phyloP scores from a whole-genome alignment of 2,113 vertebrate species.

The Nibea coibor region DNA sequence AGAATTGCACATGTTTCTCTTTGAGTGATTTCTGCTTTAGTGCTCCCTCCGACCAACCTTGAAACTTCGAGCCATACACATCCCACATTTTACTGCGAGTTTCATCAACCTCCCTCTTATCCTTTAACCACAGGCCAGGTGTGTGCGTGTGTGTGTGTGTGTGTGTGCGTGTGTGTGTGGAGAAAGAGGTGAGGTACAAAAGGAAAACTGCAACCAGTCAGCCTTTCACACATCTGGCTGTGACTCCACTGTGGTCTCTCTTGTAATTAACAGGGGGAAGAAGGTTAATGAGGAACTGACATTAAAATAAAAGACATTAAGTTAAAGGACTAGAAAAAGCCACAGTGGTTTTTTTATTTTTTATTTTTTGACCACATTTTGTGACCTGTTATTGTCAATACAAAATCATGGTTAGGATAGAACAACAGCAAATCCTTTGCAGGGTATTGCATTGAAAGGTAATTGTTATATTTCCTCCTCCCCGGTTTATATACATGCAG shows the following conservation, averaged over 20 bases:
- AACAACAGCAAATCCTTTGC: not conserved
- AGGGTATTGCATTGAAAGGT: not conserved
- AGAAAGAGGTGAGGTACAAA: conserved; percentile 19
- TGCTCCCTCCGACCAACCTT: conserved; percentile 4
- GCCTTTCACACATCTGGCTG: conserved; percentile 54
- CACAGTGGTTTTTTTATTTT: conserved; percentile 4
- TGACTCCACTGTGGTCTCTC: conserved; percentile 23
- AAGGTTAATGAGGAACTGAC: conserved; percentile 57
- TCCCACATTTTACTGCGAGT: conserved; percentile 17
- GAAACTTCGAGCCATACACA: conserved; percentile 14
- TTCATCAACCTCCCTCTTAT: conserved; percentile 26
- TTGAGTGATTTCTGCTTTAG: conserved; percentile 2
- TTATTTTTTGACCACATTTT: not conserved
- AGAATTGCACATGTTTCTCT: not conserved
- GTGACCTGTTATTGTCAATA: not conserved
- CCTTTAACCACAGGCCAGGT: conserved; percentile 44
- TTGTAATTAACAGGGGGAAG: conserved; percentile 44
- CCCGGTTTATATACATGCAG: not conserved
- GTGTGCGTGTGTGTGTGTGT: conserved; percentile 1
- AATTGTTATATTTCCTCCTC: not conserved
- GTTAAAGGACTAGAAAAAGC: conserved; percentile 44
- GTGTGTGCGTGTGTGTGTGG: not conserved
- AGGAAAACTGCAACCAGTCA: conserved; percentile 26
- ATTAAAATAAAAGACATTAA: conserved; percentile 48
- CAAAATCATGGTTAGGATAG: not conserved